A percentile compares a stretch with the other conserved stretches of the same genome.
phyloP scores from a whole-genome alignment of 2,797 vertebrate genomes.

The Sylvia borin region DNA sequence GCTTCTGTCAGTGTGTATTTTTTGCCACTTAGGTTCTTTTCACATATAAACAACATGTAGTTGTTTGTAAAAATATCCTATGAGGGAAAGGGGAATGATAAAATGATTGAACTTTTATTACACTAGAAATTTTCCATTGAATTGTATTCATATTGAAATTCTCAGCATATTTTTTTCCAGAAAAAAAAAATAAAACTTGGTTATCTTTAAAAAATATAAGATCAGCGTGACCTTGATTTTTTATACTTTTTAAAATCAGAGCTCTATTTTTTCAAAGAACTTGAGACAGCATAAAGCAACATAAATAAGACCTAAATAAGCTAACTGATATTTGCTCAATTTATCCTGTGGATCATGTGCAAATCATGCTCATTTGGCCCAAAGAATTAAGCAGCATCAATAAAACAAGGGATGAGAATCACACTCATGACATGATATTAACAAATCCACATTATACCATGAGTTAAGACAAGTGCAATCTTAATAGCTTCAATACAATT shows the following conservation, averaged over 20 bases:
- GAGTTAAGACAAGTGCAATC: neutral
- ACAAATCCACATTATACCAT: fast-evolving
- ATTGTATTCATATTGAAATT: constrained; percentile 20
- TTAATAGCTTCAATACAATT: neutral
- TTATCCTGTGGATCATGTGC: neutral
- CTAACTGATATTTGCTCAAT: neutral
- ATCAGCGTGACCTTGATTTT: constrained; percentile 14
- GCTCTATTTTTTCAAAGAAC: neutral
- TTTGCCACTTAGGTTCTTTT: neutral
- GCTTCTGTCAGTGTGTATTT: neutral
- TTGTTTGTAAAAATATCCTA: neutral
- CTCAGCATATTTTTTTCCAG: constrained; percentile 32
- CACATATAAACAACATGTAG: neutral
- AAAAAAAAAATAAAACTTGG: constrained; percentile 45
- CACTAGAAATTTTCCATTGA: neutral
- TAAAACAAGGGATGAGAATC: neutral
- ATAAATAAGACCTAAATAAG: neutral
- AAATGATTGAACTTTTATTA: neutral
- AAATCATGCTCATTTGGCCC: neutral
- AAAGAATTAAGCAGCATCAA: neutral
- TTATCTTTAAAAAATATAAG: constrained; percentile 26
- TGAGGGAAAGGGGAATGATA: neutral
- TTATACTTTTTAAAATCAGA: neutral
- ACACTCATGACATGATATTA: neutral
- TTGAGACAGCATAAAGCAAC: neutral